Conservation (phyloP, 2,888 invertebrate genomes). For the Meteorus cinctellus region DNA sequence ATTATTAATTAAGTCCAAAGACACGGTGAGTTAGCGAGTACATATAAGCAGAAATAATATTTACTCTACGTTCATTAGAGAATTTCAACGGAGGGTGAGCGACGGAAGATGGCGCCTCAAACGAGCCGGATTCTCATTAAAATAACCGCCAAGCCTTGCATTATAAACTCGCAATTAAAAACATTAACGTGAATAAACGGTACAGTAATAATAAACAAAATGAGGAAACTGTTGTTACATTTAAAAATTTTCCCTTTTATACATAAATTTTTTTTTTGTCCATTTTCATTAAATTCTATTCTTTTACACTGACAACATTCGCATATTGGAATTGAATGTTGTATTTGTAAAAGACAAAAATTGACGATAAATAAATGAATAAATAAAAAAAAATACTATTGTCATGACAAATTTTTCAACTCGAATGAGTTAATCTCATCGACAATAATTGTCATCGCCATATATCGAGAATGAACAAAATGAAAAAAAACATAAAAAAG, state of each 20-base stretch:
- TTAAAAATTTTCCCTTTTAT: neutral
- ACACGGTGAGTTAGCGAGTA: slow-evolving; percentile 71
- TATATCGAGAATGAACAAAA: slow-evolving; percentile 13
- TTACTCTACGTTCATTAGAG: slow-evolving; percentile 72
- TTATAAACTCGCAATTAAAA: slow-evolving; percentile 5
- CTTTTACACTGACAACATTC: neutral
- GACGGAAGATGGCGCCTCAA: slow-evolving; percentile 61
- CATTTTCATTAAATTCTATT: slow-evolving; percentile 1
- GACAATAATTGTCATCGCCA: slow-evolving; percentile 26
- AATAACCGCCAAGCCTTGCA: slow-evolving; percentile 61
- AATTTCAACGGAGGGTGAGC: slow-evolving; percentile 60
- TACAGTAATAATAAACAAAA: slow-evolving; percentile 1
- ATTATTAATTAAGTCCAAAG: slow-evolving; percentile 73
- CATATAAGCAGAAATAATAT: slow-evolving; percentile 72
- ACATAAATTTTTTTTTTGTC: neutral
- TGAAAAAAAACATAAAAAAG: slow-evolving; percentile 24
- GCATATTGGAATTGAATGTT: neutral
- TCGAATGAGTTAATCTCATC: slow-evolving; percentile 38
- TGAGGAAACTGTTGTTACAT: neutral
- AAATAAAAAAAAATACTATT: slow-evolving; percentile 23
- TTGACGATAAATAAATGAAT: neutral
- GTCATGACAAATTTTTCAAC: slow-evolving; percentile 20
- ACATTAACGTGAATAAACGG: neutral
- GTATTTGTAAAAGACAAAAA: neutral
- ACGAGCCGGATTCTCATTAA: slow-evolving; percentile 72